Percentiles rank a stretch among this genome's conserved stretches.
Conservation (phyloP, 2,113 vertebrate species). For the Etia nguti region DNA sequence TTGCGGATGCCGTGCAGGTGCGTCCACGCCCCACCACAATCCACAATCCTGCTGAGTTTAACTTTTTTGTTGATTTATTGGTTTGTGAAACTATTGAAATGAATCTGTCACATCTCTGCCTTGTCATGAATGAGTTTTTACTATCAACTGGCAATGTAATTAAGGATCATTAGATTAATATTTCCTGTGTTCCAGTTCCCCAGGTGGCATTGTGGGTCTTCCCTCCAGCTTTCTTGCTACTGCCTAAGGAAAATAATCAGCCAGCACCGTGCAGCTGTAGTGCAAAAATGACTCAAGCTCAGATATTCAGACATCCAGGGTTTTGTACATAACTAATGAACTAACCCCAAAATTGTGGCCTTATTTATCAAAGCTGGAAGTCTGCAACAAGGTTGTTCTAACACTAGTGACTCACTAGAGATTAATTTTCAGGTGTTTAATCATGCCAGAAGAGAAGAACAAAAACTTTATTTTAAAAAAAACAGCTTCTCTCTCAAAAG, state of each 20-base stretch:
- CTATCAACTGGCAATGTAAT: background rate
- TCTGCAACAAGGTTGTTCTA: background rate
- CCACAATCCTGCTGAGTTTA: background rate
- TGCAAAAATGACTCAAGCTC: background rate
- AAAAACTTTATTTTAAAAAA: background rate
- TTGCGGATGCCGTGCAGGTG: no score
- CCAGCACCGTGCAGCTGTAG: background rate
- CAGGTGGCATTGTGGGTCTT: background rate
- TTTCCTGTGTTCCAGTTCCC: background rate
- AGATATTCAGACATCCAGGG: background rate
- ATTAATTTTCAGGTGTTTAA: background rate
- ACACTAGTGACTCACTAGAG: background rate
- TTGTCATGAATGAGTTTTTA: background rate
- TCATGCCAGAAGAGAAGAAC: background rate
- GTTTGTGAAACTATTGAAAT: background rate
- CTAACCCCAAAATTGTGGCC: background rate
- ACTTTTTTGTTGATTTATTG: background rate
- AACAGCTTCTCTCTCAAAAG: background rate
- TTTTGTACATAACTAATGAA: background rate
- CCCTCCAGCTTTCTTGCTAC: background rate
- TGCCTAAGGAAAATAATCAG: background rate
- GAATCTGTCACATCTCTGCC: background rate
- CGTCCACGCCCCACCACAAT: no score
- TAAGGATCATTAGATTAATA: background rate
- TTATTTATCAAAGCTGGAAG: background rate